Percentiles rank a stretch among this genome's conserved stretches.
Evolutionary conservation across 2,797 vertebrate genomes (phyloP).

Genomic region (Acanthurus leucopareius): DNA sequence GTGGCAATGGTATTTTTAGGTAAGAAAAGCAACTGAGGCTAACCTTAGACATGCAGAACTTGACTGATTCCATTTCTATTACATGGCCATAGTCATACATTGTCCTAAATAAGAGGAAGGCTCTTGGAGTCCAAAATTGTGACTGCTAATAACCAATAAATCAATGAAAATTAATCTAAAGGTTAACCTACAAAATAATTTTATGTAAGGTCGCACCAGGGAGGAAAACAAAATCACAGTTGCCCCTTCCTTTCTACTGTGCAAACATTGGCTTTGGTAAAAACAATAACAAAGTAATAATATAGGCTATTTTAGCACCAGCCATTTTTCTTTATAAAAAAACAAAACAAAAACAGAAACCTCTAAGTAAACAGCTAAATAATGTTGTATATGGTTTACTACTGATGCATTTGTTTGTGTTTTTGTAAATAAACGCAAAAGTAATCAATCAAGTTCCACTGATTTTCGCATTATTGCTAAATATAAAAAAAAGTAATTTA

Average conservation of each 20-base stretch:
- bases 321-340: background rate
- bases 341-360: no score
- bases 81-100: background rate
- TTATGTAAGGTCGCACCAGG: background rate
- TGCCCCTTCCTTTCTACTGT: background rate
- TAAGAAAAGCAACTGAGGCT: background rate
- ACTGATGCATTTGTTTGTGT: background rate
- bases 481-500: background rate
- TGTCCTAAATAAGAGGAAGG: background rate
- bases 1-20: background rate
- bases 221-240: background rate
- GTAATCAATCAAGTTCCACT: background rate
- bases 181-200: background rate
- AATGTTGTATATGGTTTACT: background rate
- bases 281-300: background rate
- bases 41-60: conserved; percentile 3
- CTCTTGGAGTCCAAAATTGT: background rate
- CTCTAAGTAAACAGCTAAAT: background rate
- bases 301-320: background rate
- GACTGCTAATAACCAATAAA: background rate
- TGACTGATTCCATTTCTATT: background rate
- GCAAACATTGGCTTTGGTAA: background rate
- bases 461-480: background rate
- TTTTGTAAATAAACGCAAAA: no score
- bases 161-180: background rate